phyloP scores from a whole-genome alignment of 2,113 vertebrate genomes.

The Mus musculus region DNA sequence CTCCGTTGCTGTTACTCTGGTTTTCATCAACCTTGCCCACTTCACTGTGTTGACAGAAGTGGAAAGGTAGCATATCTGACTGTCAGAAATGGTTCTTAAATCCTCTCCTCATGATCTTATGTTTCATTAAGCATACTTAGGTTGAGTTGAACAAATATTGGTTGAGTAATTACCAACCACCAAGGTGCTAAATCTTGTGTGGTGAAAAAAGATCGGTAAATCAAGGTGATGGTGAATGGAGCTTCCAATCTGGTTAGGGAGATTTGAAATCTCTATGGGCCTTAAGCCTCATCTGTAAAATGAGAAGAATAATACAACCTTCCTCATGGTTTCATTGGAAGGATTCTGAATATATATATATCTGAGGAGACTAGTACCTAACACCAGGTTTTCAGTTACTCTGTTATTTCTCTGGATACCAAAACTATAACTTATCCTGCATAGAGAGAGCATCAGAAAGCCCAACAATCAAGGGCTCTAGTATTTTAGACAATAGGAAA shows the following conservation, averaged over 20 bases:
- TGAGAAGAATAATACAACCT: neutral
- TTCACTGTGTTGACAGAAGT: neutral
- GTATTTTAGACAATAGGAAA: neutral
- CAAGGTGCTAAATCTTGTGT: neutral
- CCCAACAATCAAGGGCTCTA: neutral
- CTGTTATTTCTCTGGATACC: neutral
- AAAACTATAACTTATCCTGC: neutral
- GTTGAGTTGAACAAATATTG: neutral
- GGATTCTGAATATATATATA: neutral
- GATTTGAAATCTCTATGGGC: neutral
- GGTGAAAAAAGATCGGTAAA: neutral
- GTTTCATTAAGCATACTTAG: neutral
- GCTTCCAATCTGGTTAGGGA: constrained; percentile 13
- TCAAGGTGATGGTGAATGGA: neutral
- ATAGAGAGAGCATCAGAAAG: neutral
- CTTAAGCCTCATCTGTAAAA: neutral
- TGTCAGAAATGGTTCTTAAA: neutral
- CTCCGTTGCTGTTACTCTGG: neutral
- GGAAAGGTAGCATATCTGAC: neutral
- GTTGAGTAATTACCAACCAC: neutral
- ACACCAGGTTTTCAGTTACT: neutral
- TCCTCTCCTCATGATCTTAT: neutral
- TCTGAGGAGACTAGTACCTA: neutral
- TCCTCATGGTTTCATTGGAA: neutral
- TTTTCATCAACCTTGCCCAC: neutral